A percentile compares a stretch with the other conserved stretches of the same genome.
These are phyloP conservation scores for Augiades crinisus DNA, from an alignment of 2,888 invertebrate genomes.

Conservation along the genomic window DNA sequence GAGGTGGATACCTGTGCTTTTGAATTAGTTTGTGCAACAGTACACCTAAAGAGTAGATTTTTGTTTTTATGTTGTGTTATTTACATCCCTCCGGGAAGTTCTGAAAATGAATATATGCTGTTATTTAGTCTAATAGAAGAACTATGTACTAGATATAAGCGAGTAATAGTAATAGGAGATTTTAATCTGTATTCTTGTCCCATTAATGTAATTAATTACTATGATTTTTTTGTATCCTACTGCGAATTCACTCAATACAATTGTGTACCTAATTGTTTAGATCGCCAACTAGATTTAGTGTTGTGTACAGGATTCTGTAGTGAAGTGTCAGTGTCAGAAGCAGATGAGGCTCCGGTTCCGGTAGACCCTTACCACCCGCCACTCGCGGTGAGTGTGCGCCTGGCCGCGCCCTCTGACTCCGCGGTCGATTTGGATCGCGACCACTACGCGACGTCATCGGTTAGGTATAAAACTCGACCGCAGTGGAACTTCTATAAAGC, in stretches of 20 bases:
- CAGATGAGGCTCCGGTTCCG: not conserved
- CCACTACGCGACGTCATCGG: constrained; percentile 26
- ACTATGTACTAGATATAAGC: not conserved
- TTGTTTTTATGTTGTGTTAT: constrained; percentile 15
- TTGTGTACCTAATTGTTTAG: not conserved
- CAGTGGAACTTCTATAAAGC: constrained; percentile 4
- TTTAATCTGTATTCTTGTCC: constrained; percentile 5
- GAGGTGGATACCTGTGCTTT: not conserved
- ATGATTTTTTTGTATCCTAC: not conserved
- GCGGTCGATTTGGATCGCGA: constrained; percentile 26
- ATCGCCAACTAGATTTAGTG: not conserved
- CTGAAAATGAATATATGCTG: constrained; percentile 8
- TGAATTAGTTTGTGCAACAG: constrained; percentile 8
- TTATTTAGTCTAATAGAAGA: not conserved
- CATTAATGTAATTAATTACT: not conserved
- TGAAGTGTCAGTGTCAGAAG: not conserved
- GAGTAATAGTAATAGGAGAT: not conserved
- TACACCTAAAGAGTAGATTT: not conserved
- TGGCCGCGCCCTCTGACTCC: not conserved
- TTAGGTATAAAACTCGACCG: not conserved
- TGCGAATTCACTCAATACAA: constrained; percentile 6
- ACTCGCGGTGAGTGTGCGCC: not conserved
- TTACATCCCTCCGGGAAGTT: constrained; percentile 1
- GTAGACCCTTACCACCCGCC: constrained; percentile 1
- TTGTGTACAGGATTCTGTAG: not conserved